phyloP scores from a whole-genome alignment of 2,113 vertebrate species.

The Halichoeres trimaculatus region DNA sequence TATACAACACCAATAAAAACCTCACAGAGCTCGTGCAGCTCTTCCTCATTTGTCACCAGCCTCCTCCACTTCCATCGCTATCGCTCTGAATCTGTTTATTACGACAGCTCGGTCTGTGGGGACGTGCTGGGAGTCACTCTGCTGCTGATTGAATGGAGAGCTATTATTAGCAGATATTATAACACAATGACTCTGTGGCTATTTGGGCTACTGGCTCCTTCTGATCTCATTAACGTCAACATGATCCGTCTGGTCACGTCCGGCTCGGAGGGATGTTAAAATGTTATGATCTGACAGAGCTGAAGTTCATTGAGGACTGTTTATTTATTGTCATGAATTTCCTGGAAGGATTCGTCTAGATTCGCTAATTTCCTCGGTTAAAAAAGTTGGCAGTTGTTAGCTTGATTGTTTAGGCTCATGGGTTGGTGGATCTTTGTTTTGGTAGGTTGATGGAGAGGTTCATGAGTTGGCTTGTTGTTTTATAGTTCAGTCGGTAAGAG shows the following conservation, averaged over 20 bases:
- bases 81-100: conserved; percentile 16
- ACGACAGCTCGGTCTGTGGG: background rate
- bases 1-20: conserved; percentile 32
- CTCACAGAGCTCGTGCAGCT: background rate
- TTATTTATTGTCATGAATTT: background rate
- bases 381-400: too few species aligned
- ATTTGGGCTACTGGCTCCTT: conserved; percentile 13
- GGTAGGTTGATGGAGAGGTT: too few species aligned
- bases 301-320: background rate
- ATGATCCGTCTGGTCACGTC: background rate
- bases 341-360: too few species aligned
- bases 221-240: background rate
- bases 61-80: conserved; percentile 2
- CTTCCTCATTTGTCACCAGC: conserved; percentile 23
- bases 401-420: too few species aligned
- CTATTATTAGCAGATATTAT: conserved; percentile 31
- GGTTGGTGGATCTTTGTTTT: too few species aligned
- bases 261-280: background rate
- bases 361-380: too few species aligned
- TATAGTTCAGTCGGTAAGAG: too few species aligned
- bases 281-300: background rate
- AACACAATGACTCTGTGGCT: conserved; percentile 12
- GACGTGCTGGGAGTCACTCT: background rate
- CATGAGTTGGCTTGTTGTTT: too few species aligned
- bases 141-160: too few species aligned